Evolutionary conservation across 2,888 invertebrate species (phyloP), one percentile per base, ranked within the genome.

Genomic region (Hirtodrosophila alboralis): DNA sequence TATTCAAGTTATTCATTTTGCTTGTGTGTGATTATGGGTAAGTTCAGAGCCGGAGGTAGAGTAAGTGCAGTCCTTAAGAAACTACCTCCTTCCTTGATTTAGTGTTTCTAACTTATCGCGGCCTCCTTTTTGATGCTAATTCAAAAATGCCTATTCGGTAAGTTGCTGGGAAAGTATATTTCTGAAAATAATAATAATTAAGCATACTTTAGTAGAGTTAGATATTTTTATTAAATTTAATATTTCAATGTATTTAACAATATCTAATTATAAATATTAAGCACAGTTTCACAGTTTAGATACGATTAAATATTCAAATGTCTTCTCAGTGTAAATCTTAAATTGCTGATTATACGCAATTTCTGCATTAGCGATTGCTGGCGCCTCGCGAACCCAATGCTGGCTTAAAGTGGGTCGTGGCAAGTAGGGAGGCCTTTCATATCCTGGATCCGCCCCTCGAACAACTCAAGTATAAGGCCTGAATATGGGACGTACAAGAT

Each of bases 31-130:
- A 74, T 80, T 9, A 77, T 90, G 86, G 87, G 90, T 90, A 79
- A 77, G 77, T 61, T 30, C n/a, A n/a, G n/a, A n/a, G n/a, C n/a
- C n/a, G n/a, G n/a, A n/a, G n/a, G n/a, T n/a, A n/a, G n/a, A n/a
- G n/a, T n/a, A n/a, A n/a, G n/a, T n/a, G n/a, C n/a, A n/a, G n/a
- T n/a, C n/a, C n/a, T n/a, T n/a, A n/a, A n/a, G n/a, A n/a, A n/a
- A n/a, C n/a, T n/a, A n/a, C n/a, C n/a, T n/a, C n/a, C n/a, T 9
- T 18, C 5, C 44, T 30, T 8, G 7, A 3, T 28, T 4, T 40
- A 83, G 90, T 89, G 33, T 84, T 75, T 38, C 68, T 90, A 6
- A 90, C 90, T 13, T 90, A 90, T 69, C 79, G 88, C 6, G 90
- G 90, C 0, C 71, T 90, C 1, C 58, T 90, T 1, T 88, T 83